These are phyloP conservation scores for Microcaecilia unicolor DNA, from an alignment of 2,797 vertebrate species.

Conservation along the genomic window DNA sequence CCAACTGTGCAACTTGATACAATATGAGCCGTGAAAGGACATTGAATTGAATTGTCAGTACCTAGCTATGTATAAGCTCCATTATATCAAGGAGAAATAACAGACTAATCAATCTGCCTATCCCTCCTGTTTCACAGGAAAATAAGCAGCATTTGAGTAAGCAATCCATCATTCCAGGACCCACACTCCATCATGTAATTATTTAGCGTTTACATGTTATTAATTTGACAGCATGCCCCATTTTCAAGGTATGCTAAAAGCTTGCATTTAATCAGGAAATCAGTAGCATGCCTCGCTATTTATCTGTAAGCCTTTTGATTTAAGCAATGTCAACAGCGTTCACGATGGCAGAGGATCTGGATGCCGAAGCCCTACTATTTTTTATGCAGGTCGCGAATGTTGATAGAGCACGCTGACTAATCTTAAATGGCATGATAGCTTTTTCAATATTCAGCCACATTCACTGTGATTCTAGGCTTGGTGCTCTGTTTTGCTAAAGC, in stretches of 20 bases:
- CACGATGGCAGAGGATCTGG: neutral
- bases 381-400: neutral
- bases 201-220: conserved; percentile 28
- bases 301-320: neutral
- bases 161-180: conserved; percentile 3
- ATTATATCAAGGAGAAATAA: conserved; percentile 1
- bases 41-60: too few species aligned
- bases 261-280: conserved; percentile 11
- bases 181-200: conserved; percentile 19
- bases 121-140: neutral
- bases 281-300: neutral
- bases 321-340: neutral
- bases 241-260: conserved; percentile 8
- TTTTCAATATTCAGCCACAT: neutral
- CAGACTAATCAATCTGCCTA: neutral
- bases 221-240: conserved; percentile 15
- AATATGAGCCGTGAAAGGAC: neutral
- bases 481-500: too few species aligned
- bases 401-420: neutral
- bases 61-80: too few species aligned
- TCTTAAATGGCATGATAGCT: accelerated
- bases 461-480: neutral
- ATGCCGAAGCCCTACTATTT: accelerated
- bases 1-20: too few species aligned
- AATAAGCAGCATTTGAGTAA: conserved; percentile 3